phyloP scores from a whole-genome alignment of 2,113 vertebrate genomes.

The Perognathus longimembris region DNA sequence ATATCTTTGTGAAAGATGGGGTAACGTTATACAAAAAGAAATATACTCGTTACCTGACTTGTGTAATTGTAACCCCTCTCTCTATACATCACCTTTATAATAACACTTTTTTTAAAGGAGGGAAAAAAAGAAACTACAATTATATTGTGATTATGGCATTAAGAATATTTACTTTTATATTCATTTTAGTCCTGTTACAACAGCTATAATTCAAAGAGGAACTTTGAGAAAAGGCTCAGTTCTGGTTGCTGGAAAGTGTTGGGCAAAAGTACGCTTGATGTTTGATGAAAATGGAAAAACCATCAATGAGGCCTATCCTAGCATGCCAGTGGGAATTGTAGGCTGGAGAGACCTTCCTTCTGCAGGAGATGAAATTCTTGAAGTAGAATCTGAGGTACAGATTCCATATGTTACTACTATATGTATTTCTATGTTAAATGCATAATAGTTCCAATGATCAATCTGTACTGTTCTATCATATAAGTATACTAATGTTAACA shows the following conservation, averaged over 20 bases:
- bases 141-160: constrained; percentile 34
- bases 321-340: constrained; percentile 92
- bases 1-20: background rate
- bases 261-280: constrained; percentile 96
- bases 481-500: constrained; percentile 50
- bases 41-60: too few relatives aligned
- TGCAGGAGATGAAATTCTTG: constrained; percentile 94
- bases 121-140: background rate
- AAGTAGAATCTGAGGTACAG: constrained; percentile 96
- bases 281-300: constrained; percentile 92
- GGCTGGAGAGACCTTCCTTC: constrained; percentile 97
- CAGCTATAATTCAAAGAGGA: constrained; percentile 94
- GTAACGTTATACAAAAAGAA: too few relatives aligned
- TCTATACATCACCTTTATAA: too few relatives aligned
- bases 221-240: constrained; percentile 91
- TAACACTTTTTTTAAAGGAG: too few relatives aligned
- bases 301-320: constrained; percentile 88
- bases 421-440: too few relatives aligned
- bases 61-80: too few relatives aligned
- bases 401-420: constrained; percentile 23
- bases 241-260: constrained; percentile 93
- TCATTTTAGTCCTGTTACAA: constrained; percentile 89
- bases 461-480: constrained; percentile 23
- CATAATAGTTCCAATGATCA: constrained; percentile 25
- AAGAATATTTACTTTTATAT: constrained; percentile 55